These are phyloP conservation scores for Macrostomum lignano DNA, from an alignment of 1,140 invertebrate genomes.

Conservation along the genomic window DNA sequence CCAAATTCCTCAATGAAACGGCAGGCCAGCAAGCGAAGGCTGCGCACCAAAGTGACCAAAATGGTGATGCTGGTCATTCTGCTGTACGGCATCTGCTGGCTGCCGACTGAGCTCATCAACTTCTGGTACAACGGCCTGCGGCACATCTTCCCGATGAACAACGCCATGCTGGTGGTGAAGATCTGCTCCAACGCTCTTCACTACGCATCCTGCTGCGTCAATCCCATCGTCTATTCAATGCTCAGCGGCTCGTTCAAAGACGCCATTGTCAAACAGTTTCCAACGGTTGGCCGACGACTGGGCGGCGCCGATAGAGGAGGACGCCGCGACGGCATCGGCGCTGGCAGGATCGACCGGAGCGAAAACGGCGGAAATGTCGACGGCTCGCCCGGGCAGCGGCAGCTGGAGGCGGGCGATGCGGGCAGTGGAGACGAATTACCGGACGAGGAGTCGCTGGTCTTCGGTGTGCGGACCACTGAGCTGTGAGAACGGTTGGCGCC, in stretches of 20 bases:
- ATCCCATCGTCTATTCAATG: conserved; percentile 3
- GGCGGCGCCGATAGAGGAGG: too few relatives aligned
- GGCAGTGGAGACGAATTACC: too few relatives aligned
- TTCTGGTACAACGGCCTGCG: background rate
- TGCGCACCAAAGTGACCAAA: background rate
- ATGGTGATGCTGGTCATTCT: background rate
- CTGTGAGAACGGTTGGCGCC: too few relatives aligned
- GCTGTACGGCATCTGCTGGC: background rate
- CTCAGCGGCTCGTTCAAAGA: background rate
- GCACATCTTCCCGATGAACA: background rate
- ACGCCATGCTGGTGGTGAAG: background rate
- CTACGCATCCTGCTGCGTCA: background rate
- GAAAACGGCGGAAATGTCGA: too few relatives aligned
- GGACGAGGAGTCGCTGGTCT: too few relatives aligned
- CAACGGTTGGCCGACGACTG: background rate
- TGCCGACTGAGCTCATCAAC: background rate
- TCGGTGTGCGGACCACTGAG: too few relatives aligned
- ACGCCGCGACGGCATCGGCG: too few relatives aligned
- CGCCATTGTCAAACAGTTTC: conserved; percentile 2
- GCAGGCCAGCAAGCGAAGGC: background rate
- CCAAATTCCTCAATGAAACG: too few relatives aligned
- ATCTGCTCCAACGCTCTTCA: background rate
- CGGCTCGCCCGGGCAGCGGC: too few relatives aligned
- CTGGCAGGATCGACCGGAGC: too few relatives aligned
- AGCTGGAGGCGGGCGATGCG: too few relatives aligned